Conservation (phyloP, 2,113 vertebrate genomes). For the Trinectes maculatus region DNA sequence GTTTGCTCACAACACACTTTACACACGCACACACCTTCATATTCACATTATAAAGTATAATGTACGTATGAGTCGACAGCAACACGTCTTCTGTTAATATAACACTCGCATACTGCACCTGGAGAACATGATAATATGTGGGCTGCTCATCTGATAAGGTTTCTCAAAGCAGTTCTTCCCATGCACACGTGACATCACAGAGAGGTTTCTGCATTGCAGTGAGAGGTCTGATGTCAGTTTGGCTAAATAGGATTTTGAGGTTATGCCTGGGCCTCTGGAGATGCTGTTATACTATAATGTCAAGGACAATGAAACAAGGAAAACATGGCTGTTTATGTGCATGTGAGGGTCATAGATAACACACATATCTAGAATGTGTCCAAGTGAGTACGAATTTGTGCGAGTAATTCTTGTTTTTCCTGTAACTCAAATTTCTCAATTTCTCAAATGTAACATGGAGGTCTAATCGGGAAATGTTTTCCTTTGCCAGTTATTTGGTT, state of each 20-base stretch:
- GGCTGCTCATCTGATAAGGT: conserved; percentile 15
- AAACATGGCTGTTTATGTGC: conserved; percentile 7
- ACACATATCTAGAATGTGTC: not conserved
- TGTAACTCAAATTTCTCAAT: conserved; percentile 12
- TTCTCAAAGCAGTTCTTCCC: conserved; percentile 45
- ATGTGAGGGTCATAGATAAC: not conserved
- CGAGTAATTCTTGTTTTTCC: not conserved
- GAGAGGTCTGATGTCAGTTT: conserved; percentile 60
- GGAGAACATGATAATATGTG: conserved; percentile 1
- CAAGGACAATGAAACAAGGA: conserved; percentile 62
- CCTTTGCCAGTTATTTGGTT: conserved; percentile 20
- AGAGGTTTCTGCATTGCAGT: conserved; percentile 22
- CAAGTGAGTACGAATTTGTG: not conserved
- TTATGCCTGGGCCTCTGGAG: conserved; percentile 59
- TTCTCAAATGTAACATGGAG: not conserved
- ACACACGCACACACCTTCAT: not conserved
- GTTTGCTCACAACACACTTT: not conserved
- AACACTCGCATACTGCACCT: conserved; percentile 2
- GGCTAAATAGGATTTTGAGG: conserved; percentile 68
- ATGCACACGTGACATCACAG: conserved; percentile 52
- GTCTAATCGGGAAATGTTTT: conserved; percentile 19
- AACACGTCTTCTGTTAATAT: conserved; percentile 9
- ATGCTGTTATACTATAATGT: conserved; percentile 56
- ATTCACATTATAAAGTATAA: not conserved
- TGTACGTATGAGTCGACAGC: conserved; percentile 9